These are phyloP conservation scores for Meiosimyza platycephala DNA, from an alignment of 2,888 invertebrate species.

Conservation along the genomic window DNA sequence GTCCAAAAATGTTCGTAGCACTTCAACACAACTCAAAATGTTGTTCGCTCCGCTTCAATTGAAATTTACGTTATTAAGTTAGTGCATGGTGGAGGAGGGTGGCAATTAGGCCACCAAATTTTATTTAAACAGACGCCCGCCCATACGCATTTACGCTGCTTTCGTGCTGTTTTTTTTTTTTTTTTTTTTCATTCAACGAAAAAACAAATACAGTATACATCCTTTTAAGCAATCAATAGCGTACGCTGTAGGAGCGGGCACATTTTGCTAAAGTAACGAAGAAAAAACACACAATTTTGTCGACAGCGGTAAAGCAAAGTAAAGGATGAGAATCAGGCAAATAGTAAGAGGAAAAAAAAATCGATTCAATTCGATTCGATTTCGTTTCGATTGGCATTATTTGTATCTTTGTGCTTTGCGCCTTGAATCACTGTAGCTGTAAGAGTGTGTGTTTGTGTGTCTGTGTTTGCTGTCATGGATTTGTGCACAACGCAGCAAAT, in stretches of 20 bases:
- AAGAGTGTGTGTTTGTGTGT: too few species aligned
- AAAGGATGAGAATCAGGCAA: background rate
- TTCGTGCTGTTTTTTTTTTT: too few species aligned
- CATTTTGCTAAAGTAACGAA: background rate
- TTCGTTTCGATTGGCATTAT: conserved; percentile 22
- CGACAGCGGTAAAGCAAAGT: background rate
- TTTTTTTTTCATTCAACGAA: too few species aligned
- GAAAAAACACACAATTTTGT: background rate
- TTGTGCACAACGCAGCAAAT: conserved; percentile 3
- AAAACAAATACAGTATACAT: background rate
- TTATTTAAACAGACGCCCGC: too few species aligned
- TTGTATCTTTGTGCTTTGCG: conserved; percentile 10
- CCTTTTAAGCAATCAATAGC: background rate
- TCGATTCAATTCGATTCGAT: conserved; percentile 12
- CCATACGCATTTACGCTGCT: too few species aligned
- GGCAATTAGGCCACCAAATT: too few species aligned
- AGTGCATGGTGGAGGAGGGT: too few species aligned
- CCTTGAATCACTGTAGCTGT: too few species aligned
- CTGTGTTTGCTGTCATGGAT: conserved; percentile 1
- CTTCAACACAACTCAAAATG: too few species aligned
- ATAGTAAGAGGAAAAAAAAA: background rate
- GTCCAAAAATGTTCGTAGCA: too few species aligned
- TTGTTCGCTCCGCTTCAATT: too few species aligned
- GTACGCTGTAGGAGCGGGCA: background rate
- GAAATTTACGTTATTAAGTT: too few species aligned